Conservation (phyloP, 2,888 invertebrate species). For the Volucella zonaria region DNA sequence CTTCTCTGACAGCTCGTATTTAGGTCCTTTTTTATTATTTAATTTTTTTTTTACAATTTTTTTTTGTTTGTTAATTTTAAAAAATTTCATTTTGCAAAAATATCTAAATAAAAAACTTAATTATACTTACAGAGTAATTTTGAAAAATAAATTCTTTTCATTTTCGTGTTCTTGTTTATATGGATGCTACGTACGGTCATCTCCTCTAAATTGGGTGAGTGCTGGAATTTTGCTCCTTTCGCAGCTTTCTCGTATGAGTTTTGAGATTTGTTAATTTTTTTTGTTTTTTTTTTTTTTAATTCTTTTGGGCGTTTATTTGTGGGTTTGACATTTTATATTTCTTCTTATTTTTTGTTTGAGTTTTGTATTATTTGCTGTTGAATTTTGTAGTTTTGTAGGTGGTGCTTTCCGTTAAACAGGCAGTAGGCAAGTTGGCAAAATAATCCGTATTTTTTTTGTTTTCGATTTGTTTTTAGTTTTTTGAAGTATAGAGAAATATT, state of each 20-base stretch:
- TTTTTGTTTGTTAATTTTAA: constrained; percentile 35
- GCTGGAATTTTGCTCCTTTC: constrained; percentile 1
- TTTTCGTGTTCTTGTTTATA: constrained; percentile 57
- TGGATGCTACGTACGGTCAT: constrained; percentile 49
- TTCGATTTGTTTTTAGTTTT: constrained; percentile 4
- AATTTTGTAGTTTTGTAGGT: constrained; percentile 52
- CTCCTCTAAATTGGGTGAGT: constrained; percentile 46
- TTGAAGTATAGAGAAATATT: constrained; percentile 69
- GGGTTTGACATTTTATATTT: constrained; percentile 43
- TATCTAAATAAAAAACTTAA: constrained; percentile 73
- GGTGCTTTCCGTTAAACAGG: constrained; percentile 68
- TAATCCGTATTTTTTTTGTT: constrained; percentile 55
- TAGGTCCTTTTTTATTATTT: constrained; percentile 64
- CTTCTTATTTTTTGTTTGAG: constrained; percentile 10
- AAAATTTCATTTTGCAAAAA: constrained; percentile 72
- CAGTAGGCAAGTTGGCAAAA: constrained; percentile 72
- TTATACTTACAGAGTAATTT: constrained; percentile 69
- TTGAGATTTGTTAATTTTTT: background rate
- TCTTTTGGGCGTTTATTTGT: constrained; percentile 14
- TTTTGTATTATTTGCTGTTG: constrained; percentile 45
- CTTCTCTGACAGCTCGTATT: constrained; percentile 59
- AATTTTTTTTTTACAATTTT: constrained; percentile 38
- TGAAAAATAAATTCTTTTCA: constrained; percentile 72
- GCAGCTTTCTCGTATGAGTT: constrained; percentile 39
- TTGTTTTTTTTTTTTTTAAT: constrained; percentile 20